Conservation (phyloP, 1,140 invertebrate species). For the Sycobia sp. region DNA sequence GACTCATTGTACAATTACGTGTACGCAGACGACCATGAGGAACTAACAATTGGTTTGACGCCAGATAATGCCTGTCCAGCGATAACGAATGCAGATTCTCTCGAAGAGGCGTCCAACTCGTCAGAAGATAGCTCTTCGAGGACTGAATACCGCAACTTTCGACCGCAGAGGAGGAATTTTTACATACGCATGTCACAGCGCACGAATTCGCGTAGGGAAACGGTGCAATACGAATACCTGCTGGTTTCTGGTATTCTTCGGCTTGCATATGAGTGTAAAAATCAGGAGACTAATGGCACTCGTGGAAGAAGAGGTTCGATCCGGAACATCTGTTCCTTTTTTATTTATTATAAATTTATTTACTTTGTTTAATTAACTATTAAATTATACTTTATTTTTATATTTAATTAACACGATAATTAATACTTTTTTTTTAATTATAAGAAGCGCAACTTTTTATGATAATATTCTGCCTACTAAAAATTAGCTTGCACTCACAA, state of each 20-base stretch:
- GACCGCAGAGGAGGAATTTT: constrained; percentile 62
- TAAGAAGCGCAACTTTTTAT: too few species aligned
- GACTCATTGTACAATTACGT: constrained; percentile 80
- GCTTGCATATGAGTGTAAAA: constrained; percentile 47
- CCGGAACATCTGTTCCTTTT: neutral
- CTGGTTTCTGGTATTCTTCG: constrained; percentile 63
- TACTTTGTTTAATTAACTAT: too few species aligned
- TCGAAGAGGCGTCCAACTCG: constrained; percentile 55
- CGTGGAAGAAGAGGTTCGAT: neutral
- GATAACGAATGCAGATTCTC: constrained; percentile 39
- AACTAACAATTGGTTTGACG: constrained; percentile 72
- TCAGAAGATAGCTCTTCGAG: constrained; percentile 48
- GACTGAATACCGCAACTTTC: constrained; percentile 32
- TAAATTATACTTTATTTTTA: too few species aligned
- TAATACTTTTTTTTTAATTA: too few species aligned
- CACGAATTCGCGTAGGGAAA: constrained; percentile 60
- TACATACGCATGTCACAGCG: constrained; percentile 65
- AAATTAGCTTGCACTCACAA: too few species aligned
- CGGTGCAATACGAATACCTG: constrained; percentile 65
- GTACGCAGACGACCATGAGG: constrained; percentile 76
- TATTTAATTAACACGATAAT: too few species aligned
- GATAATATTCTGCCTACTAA: too few species aligned
- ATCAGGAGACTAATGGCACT: neutral
- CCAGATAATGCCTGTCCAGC: constrained; percentile 56
- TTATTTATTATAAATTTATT: too few species aligned